These are phyloP conservation scores for Bradysia coprophila DNA, from an alignment of 1,140 invertebrate species.

Conservation along the genomic window DNA sequence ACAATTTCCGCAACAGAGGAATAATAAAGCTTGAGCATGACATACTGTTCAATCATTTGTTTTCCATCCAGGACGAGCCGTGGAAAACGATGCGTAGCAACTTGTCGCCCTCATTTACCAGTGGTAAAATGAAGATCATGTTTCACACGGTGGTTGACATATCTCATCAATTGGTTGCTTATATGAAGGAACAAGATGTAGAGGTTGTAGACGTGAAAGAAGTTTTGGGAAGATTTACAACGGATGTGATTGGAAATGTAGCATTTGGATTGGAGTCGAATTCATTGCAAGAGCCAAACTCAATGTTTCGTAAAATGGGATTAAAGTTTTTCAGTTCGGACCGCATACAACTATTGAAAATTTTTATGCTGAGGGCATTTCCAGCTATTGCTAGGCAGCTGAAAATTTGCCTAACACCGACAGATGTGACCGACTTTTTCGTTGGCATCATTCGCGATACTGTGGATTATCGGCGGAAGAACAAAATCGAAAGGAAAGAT, in stretches of 20 bases:
- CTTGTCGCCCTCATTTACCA: slow-evolving; percentile 35
- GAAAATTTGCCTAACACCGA: not conserved
- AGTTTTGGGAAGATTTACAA: not conserved
- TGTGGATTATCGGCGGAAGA: not conserved
- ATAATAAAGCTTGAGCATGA: too few species aligned
- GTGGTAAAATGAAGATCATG: slow-evolving; percentile 36
- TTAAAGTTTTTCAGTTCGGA: not conserved
- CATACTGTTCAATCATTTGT: slow-evolving; percentile 18
- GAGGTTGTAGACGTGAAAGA: not conserved
- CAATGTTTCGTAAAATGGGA: not conserved
- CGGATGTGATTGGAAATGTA: not conserved
- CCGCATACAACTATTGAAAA: not conserved
- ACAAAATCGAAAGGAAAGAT: not conserved
- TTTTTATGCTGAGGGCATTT: not conserved
- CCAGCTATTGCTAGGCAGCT: not conserved
- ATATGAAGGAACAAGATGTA: not conserved
- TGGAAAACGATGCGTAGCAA: slow-evolving; percentile 36
- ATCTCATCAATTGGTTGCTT: not conserved
- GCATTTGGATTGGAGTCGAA: not conserved
- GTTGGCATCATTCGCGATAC: not conserved
- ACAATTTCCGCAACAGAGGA: slow-evolving; percentile 3
- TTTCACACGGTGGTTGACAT: slow-evolving; percentile 4
- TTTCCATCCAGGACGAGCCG: slow-evolving; percentile 22
- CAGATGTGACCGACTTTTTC: not conserved
- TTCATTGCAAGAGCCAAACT: not conserved